A percentile compares a stretch with the other conserved stretches of the same genome.
Conservation (phyloP, 2,113 vertebrate genomes). For the Pachycephala philippinensis region DNA sequence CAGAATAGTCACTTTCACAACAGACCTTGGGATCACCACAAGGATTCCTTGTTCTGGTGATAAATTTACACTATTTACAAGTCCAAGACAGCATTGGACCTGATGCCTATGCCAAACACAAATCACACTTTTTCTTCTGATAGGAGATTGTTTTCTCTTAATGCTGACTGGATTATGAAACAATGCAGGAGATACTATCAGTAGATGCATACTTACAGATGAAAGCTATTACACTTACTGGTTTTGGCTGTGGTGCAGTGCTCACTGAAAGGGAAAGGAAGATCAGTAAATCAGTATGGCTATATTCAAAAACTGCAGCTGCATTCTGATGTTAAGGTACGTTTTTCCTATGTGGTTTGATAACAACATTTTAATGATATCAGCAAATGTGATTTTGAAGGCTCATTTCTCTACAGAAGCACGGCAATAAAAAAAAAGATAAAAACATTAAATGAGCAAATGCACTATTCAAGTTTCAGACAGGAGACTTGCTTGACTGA, state of each 20-base stretch:
- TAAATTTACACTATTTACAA: background rate
- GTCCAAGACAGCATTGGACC: background rate
- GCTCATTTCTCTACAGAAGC: background rate
- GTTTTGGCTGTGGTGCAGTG: conserved; percentile 92
- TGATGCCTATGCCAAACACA: background rate
- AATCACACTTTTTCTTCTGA: background rate
- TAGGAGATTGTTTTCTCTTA: background rate
- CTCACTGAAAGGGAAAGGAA: conserved; percentile 83
- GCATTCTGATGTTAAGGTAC: background rate
- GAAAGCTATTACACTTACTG: conserved; percentile 76
- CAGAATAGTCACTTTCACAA: background rate
- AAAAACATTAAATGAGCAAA: background rate
- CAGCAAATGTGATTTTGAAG: background rate
- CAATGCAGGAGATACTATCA: background rate
- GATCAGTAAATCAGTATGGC: background rate
- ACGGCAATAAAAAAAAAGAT: background rate
- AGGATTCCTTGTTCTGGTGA: background rate
- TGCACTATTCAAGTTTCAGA: background rate
- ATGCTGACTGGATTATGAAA: background rate
- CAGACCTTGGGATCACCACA: background rate
- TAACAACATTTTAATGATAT: background rate
- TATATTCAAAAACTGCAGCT: background rate
- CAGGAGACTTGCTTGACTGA: background rate
- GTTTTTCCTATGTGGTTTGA: background rate
- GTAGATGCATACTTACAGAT: background rate